These are phyloP conservation scores for Pionites leucogaster DNA, from an alignment of 2,113 vertebrate genomes.

Conservation along the genomic window DNA sequence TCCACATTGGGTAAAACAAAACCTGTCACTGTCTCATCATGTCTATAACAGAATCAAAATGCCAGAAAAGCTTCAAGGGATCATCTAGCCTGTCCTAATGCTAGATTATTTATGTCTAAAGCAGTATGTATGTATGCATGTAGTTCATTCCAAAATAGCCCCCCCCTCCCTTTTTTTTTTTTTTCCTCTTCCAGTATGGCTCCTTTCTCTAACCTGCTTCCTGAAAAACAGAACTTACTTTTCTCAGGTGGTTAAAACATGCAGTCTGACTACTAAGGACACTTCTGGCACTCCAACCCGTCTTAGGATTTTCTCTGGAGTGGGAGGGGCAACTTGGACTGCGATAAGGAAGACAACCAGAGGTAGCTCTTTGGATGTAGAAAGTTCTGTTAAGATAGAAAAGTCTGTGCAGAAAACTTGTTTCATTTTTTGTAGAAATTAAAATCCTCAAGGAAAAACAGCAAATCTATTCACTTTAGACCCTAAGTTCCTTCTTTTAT, in stretches of 20 bases:
- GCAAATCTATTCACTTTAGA: not conserved
- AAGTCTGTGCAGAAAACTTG: not conserved
- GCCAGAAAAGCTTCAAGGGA: not conserved
- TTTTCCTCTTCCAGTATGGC: not conserved
- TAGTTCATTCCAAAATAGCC: not conserved
- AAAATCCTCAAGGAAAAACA: not conserved
- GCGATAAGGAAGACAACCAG: not conserved
- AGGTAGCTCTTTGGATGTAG: not conserved
- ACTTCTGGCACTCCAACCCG: not conserved
- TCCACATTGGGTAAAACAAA: not conserved
- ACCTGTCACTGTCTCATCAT: not conserved
- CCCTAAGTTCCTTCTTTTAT: not conserved
- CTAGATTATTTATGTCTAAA: not conserved
- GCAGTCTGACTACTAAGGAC: not conserved
- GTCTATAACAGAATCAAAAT: not conserved
- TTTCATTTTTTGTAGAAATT: not conserved
- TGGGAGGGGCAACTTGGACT: not conserved
- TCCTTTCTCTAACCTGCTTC: not conserved
- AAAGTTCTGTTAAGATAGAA: not conserved
- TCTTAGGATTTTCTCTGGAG: not conserved
- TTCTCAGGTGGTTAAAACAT: not conserved
- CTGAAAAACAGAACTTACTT: not conserved
- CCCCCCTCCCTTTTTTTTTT: rapidly evolving
- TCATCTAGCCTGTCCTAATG: not conserved
- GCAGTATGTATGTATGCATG: not conserved